These are phyloP conservation scores for Episyrphus balteatus DNA, from an alignment of 1,140 invertebrate genomes.

Conservation along the genomic window DNA sequence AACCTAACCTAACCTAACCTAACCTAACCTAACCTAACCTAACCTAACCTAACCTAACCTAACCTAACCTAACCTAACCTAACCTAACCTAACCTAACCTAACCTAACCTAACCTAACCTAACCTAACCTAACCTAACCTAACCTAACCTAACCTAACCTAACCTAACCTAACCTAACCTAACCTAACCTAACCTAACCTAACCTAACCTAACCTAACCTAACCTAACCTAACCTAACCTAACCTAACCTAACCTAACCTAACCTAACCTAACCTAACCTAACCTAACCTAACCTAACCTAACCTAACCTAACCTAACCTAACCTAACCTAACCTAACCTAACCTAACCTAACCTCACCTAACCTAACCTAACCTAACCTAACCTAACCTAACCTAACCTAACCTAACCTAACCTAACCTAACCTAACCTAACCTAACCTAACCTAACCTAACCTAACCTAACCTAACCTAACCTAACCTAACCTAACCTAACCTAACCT, in stretches of 20 bases:
- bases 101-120: neutral
- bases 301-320: neutral
- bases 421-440: neutral
- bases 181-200: neutral
- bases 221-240: too few relatives aligned
- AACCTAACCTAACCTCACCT: neutral
- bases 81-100: neutral
- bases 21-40: neutral
- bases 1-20: neutral
- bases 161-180: neutral
- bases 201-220: neutral
- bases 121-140: neutral
- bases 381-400: neutral
- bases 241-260: too few relatives aligned
- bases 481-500: neutral
- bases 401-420: neutral
- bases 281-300: too few relatives aligned
- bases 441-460: neutral
- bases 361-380: neutral
- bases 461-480: neutral
- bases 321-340: neutral
- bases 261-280: too few relatives aligned
- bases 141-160: neutral
- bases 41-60: neutral
- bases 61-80: neutral